Percentiles rank a stretch among this genome's conserved stretches.
These are phyloP conservation scores for Rhinoderma darwinii DNA, from an alignment of 2,113 vertebrate genomes.

Conservation along the genomic window DNA sequence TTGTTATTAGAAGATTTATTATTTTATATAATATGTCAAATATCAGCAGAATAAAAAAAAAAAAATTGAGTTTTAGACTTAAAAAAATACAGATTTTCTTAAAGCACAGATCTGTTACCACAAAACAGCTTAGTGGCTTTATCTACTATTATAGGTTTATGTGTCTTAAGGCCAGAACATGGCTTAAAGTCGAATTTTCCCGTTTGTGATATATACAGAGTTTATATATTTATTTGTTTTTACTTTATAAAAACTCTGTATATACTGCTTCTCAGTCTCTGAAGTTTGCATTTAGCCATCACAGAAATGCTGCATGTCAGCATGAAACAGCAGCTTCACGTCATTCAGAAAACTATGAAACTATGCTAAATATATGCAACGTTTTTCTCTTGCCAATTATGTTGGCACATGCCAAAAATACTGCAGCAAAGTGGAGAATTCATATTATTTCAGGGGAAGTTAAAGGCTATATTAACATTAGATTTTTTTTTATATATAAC, in stretches of 20 bases:
- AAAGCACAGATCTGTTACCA: not conserved
- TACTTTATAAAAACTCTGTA: not conserved
- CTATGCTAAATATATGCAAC: too few relatives aligned
- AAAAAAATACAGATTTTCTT: not conserved
- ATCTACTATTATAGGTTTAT: conserved; percentile 17
- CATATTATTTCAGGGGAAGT: too few relatives aligned
- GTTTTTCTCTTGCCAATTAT: too few relatives aligned
- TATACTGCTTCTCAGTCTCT: not conserved
- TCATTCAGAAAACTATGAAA: not conserved
- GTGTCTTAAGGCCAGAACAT: not conserved
- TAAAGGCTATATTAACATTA: too few relatives aligned
- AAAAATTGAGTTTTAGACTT: not conserved
- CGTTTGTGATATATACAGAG: not conserved
- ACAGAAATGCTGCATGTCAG: not conserved
- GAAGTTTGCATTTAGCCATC: not conserved
- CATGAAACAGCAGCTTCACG: too few relatives aligned
- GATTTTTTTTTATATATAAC: too few relatives aligned
- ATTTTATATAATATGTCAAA: too few relatives aligned
- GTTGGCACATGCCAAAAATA: too few relatives aligned
- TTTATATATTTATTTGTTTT: not conserved
- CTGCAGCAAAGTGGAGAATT: too few relatives aligned
- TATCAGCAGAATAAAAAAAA: too few relatives aligned
- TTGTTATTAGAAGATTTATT: too few relatives aligned
- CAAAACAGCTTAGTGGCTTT: not conserved
- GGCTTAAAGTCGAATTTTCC: not conserved